Base-by-base conservation (phyloP, 2,797 vertebrate genomes). In the Xenentodon cancila region DNA sequence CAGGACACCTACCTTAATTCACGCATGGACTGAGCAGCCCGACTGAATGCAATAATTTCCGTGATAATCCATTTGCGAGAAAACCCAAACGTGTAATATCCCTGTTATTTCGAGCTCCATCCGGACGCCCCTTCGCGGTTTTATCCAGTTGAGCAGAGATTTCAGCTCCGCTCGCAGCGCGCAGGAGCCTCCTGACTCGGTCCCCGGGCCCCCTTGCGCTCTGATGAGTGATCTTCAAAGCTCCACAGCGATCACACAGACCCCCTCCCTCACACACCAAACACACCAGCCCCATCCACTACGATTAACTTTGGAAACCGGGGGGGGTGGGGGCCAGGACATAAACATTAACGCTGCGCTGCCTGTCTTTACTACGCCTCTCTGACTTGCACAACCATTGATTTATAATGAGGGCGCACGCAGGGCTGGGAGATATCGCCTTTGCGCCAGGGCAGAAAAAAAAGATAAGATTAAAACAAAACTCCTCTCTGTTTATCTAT, bases 171-270 rank as follows among this genome's bases (percentile, higher is more conserved):
- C 69, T 88, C 83, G 46, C 76, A 69, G 43, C 44, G 73, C 75
- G 54, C 55, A 74, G 20, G 55, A 73, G 90, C 93, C 75, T 93
- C 92, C 85, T 59, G 71, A 70, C 64, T 83, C 75, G 68, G 78
- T 75, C 69, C 83, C 59, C 76, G 77, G 90, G 88, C 85, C 87
- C 87, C 83, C 25, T 45, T 79, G 82, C 61, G 83, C 87, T 87
- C 88, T 88, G 92, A 82, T 91, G 88, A 92, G 88, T 91, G 92
- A 92, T 93, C 92, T 91, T 92, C 92, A 94, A 91, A 94, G 91
- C 91, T 87, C 66, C 84, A 83, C 89, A 76, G 82, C 88, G 91
- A 93, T 91, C 88, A 88, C 89, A 91, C 85, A 84, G 82, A 73
- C 79, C 79, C 84, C 84, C 81, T 56, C 82, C 68, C 73, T 74